These are phyloP conservation scores for Amphimallon solstitiale DNA, from an alignment of 2,888 invertebrate species.

Conservation along the genomic window DNA sequence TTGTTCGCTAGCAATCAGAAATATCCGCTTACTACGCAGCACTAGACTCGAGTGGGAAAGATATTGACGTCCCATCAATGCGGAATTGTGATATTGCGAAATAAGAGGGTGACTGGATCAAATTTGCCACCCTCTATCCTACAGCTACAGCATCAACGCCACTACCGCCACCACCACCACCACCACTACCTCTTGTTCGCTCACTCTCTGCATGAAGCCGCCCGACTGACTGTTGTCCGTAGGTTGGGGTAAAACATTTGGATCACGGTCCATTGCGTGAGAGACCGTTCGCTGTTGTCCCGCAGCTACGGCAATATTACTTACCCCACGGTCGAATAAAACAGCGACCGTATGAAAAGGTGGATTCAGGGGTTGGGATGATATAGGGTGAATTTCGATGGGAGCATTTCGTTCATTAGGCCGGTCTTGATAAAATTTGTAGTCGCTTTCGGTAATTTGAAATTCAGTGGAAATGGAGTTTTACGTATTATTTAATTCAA, in stretches of 20 bases:
- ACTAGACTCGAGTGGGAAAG: conserved; percentile 36
- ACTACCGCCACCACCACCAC: conserved; percentile 12
- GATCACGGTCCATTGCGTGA: conserved; percentile 42
- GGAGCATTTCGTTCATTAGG: conserved; percentile 27
- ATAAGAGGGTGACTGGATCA: conserved; percentile 38
- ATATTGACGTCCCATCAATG: conserved; percentile 39
- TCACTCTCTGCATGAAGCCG: conserved; percentile 28
- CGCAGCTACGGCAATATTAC: conserved; percentile 40
- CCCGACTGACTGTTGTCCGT: conserved; percentile 22
- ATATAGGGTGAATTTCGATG: conserved; percentile 29
- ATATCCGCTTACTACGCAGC: conserved; percentile 37
- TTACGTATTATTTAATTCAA: conserved; percentile 4
- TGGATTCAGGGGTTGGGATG: conserved; percentile 8
- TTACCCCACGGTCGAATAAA: conserved; percentile 28
- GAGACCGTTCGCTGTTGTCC: conserved; percentile 41
- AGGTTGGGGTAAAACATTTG: conserved; percentile 41
- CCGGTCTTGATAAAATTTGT: conserved; percentile 28
- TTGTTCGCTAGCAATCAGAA: conserved; percentile 37
- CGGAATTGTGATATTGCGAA: conserved; percentile 38
- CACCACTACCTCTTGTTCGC: conserved; percentile 19
- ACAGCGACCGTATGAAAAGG: conserved; percentile 28
- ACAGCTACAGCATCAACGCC: conserved; percentile 10
- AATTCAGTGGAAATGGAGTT: conserved; percentile 9
- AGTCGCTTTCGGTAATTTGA: conserved; percentile 29
- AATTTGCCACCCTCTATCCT: conserved; percentile 37